phyloP scores from a whole-genome alignment of 2,888 invertebrate genomes.

The Hetaerina titia region DNA sequence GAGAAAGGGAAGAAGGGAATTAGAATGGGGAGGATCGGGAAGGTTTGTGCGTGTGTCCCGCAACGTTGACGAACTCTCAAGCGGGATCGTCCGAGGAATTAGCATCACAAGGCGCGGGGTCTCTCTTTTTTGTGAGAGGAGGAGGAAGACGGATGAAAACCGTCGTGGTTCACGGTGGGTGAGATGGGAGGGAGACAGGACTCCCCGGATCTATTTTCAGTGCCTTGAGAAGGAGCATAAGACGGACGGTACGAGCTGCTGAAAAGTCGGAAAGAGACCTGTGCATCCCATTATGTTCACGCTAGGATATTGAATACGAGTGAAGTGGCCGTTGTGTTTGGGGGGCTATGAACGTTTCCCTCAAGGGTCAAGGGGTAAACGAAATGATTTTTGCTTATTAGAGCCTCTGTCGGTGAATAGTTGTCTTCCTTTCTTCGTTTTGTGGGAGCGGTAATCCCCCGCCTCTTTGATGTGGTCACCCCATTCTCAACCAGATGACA shows the following conservation, averaged over 20 bases:
- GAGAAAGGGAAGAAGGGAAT: not conserved
- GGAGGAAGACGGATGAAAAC: not conserved
- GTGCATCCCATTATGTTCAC: not conserved
- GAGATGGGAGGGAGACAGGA: not conserved
- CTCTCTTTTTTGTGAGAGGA: not conserved
- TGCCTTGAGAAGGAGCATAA: not conserved
- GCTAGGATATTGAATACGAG: not conserved
- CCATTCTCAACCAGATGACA: not conserved
- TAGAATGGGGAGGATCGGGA: not conserved
- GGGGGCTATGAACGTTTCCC: not conserved
- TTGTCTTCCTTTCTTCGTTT: not conserved
- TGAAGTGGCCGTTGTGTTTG: not conserved
- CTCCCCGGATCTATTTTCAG: not conserved
- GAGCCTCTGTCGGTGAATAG: not conserved
- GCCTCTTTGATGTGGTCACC: not conserved
- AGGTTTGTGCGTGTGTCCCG: not conserved
- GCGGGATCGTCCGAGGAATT: not conserved
- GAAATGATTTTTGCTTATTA: slow-evolving; percentile 2
- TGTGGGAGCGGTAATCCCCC: not conserved
- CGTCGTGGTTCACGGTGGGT: not conserved
- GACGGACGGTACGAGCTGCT: not conserved
- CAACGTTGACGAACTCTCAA: not conserved
- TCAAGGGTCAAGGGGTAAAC: not conserved
- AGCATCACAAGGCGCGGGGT: not conserved
- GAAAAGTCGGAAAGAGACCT: not conserved